A percentile compares a stretch with the other conserved stretches of the same genome.
These are phyloP conservation scores for Albula goreensis DNA, from an alignment of 2,113 vertebrate genomes.

Conservation along the genomic window DNA sequence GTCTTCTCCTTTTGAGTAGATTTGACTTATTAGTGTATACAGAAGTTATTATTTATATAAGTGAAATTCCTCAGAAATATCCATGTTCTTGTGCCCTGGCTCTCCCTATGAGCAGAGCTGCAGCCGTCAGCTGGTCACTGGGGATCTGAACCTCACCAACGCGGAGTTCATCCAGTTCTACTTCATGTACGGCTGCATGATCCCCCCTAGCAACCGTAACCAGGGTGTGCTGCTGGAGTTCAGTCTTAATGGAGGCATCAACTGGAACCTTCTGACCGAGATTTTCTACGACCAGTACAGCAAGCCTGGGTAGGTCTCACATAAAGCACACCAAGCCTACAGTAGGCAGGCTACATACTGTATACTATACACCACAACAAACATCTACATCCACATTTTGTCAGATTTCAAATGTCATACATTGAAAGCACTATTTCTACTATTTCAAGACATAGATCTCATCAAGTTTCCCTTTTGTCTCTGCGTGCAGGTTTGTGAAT, in stretches of 20 bases:
- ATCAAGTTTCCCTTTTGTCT: background rate
- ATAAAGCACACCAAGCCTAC: background rate
- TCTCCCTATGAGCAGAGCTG: constrained; percentile 74
- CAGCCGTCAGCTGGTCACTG: constrained; percentile 88
- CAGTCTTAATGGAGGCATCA: constrained; percentile 92
- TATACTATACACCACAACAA: too few species aligned
- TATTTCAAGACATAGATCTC: background rate
- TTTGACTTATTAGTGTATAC: too few species aligned
- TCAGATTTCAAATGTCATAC: too few species aligned
- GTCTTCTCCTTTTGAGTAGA: background rate
- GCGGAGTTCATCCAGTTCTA: constrained; percentile 98
- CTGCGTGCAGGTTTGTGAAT: constrained; percentile 84
- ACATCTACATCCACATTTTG: too few species aligned
- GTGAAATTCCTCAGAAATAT: background rate
- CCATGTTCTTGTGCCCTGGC: background rate
- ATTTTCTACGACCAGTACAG: constrained; percentile 97
- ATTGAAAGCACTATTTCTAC: background rate
- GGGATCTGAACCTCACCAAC: constrained; percentile 92
- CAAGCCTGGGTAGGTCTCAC: constrained; percentile 86
- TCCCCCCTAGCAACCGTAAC: constrained; percentile 88
- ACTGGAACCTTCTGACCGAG: constrained; percentile 91
- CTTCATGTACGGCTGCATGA: constrained; percentile 98
- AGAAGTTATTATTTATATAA: background rate
- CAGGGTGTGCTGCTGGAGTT: constrained; percentile 96
- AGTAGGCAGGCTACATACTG: background rate